Base-by-base conservation (phyloP, 2,113 vertebrate genomes). In the Murina feae region DNA sequence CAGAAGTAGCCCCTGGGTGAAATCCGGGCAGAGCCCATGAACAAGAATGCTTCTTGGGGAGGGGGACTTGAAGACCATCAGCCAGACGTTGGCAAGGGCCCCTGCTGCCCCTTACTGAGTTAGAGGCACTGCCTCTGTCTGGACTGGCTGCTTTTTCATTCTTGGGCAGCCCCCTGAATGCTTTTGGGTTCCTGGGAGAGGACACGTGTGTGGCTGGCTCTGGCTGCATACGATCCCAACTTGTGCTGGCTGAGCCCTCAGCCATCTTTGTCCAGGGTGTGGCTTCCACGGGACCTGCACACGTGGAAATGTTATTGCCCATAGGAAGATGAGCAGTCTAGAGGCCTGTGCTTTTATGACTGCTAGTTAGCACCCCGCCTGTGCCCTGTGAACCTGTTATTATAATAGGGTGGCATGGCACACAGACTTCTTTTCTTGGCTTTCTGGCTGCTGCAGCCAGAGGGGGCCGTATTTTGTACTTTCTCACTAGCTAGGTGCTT, bases 1-100 rank as follows among this genome's bases (percentile, higher is more conserved):
- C 83, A 85, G 91, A 91, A 92, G 80, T 87, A 96, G 82, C 89
- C 75, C 85, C 87, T 96, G 93, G 74, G 78, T 96, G 92, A 75
- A 89, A 90, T 81, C 78, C 4, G 14, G 47, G 37, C 69, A 79
- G 92, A 94, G 82, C 74, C 72, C 74, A 28, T 25, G 55, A 74
- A 4, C 37, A 63, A 42, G 92, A 89, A 96, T 80, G 35, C 55
- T 47, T 89, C 84, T 21, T 2, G 2, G 86, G 66, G 28, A 96
- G 21, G 89, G 49, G 25, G 68, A 80, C 68, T 60, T 12, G 12
- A 72, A 28, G 63, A 86, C 0, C 4, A 84, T 94, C 86, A 71
- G 35, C 92, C 76, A 32, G 94, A 87, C 82, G 35, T 49, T 85
- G 79, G n/a, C 91, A 76, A 28, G 89, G 82, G 80, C 90, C 66